Evolutionary conservation across 2,797 vertebrate genomes (phyloP).

Genomic region (Pangasius larnaudii): DNA sequence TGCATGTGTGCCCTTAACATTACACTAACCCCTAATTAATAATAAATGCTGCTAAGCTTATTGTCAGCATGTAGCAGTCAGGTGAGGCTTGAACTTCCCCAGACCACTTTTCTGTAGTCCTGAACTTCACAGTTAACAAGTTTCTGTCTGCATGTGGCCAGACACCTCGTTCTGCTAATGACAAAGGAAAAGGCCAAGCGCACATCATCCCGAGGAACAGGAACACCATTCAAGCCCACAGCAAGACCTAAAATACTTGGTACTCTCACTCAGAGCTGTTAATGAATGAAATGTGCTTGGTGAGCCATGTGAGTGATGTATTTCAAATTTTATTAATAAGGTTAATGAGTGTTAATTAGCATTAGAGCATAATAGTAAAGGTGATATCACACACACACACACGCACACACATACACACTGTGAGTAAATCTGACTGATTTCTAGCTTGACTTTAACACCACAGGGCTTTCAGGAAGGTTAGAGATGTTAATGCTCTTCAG

Average conservation of each 20-base stretch:
- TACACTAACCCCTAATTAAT: background rate
- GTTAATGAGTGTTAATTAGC: background rate
- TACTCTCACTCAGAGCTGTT: background rate
- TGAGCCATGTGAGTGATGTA: background rate
- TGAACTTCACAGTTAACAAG: background rate
- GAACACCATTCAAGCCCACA: background rate
- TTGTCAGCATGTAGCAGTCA: background rate
- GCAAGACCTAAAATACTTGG: background rate
- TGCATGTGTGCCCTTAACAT: background rate
- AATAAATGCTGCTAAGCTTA: background rate
- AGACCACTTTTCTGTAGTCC: background rate
- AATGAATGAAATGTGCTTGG: background rate
- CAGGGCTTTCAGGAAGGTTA: background rate
- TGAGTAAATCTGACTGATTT: background rate
- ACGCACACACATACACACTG: background rate
- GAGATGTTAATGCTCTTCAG: conserved; percentile 7
- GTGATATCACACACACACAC: background rate
- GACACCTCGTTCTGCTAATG: background rate
- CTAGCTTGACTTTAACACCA: background rate
- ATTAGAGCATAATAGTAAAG: background rate
- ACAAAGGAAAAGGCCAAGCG: background rate
- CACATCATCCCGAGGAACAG: background rate
- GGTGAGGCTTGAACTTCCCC: background rate
- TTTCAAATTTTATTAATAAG: background rate
- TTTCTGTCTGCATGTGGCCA: background rate